phyloP scores from a whole-genome alignment of 2,888 invertebrate genomes.

The Erynnis tages region DNA sequence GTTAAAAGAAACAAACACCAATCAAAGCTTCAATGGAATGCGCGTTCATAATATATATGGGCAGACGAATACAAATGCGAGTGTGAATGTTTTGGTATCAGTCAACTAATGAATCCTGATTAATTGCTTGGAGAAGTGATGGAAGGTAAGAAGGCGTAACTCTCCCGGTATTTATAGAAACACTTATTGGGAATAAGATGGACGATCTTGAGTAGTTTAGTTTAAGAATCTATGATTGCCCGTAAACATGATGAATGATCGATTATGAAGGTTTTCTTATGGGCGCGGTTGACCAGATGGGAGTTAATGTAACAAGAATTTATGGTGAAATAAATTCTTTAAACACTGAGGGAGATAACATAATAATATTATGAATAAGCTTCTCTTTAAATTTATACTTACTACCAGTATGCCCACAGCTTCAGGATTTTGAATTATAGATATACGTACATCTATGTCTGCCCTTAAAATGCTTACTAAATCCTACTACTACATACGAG shows the following conservation, averaged over 20 bases:
- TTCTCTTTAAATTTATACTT: too few species aligned
- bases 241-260: background rate
- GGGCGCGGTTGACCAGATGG: background rate
- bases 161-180: slow-evolving; percentile 2
- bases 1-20: background rate
- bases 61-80: slow-evolving; percentile 3
- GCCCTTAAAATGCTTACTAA: too few species aligned
- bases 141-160: background rate
- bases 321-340: too few species aligned
- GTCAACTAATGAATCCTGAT: slow-evolving; percentile 20
- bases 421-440: too few species aligned
- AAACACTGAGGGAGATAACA: too few species aligned
- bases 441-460: too few species aligned
- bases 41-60: background rate
- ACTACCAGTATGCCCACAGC: too few species aligned
- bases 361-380: too few species aligned
- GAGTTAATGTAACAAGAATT: too few species aligned
- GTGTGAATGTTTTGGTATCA: slow-evolving; percentile 11
- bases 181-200: slow-evolving; percentile 6
- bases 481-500: too few species aligned
- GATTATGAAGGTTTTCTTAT: background rate
- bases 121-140: slow-evolving; percentile 5
- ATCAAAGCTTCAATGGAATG: background rate
- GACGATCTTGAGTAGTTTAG: too few species aligned
- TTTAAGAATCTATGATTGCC: background rate